Evolutionary conservation across 2,797 vertebrate species (phyloP).

Genomic region (Tarsius wallacei): DNA sequence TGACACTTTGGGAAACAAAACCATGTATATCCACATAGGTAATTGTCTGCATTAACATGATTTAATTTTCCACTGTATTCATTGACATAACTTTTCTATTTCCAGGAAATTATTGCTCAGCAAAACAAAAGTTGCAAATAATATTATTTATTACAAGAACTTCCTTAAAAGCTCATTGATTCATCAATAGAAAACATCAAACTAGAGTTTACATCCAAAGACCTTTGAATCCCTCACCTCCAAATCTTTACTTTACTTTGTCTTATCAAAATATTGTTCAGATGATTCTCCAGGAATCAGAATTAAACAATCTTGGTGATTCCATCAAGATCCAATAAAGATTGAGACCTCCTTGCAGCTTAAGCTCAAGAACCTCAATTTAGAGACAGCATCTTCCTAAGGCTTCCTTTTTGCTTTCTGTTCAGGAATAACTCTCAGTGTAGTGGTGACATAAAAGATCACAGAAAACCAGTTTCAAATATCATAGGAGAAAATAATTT

Average conservation of each 20-base stretch:
- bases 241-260: neutral
- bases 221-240: neutral
- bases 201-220: neutral
- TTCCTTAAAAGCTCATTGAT: neutral
- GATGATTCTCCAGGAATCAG: neutral
- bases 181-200: neutral
- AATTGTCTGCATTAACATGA: neutral
- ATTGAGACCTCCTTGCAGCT: neutral
- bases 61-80: neutral
- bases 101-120: neutral
- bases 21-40: neutral
- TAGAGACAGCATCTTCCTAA: neutral
- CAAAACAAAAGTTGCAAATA: neutral
- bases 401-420: neutral
- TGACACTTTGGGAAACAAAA: neutral
- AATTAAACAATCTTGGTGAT: neutral
- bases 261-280: neutral
- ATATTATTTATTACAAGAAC: neutral
- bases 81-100: neutral
- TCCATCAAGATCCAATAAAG: neutral
- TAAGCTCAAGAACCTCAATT: neutral
- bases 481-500: neutral
- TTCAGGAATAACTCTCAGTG: too few species aligned
- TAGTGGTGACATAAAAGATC: neutral
- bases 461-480: neutral